Evolutionary conservation across 1,140 invertebrate genomes (phyloP).

Genomic region (Drosophila tropicalis): DNA sequence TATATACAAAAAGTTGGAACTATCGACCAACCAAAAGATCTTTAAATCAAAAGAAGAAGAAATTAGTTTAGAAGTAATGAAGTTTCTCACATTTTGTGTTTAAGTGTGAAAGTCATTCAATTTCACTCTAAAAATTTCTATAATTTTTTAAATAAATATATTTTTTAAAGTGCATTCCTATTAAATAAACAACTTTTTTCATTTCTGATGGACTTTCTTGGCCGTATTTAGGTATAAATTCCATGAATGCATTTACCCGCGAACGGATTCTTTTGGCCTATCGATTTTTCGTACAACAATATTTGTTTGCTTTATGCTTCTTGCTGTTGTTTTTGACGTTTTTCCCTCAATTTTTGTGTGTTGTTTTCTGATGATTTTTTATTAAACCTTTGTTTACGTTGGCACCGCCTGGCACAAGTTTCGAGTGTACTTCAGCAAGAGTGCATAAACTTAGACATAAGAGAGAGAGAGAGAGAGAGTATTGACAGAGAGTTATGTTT

Average conservation of each 20-base stretch:
- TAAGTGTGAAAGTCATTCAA: too few relatives aligned
- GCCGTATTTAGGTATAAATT: constrained; percentile 18
- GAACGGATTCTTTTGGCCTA: constrained; percentile 56
- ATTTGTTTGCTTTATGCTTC: constrained; percentile 59
- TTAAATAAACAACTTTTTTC: background rate
- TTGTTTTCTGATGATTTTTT: constrained; percentile 52
- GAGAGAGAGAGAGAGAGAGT: background rate
- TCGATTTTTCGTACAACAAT: constrained; percentile 69
- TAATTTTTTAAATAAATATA: too few relatives aligned
- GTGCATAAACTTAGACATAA: background rate
- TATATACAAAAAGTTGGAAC: too few relatives aligned
- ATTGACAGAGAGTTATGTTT: constrained; percentile 8
- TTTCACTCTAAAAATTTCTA: too few relatives aligned
- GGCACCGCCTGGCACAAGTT: constrained; percentile 71
- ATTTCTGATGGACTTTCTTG: background rate
- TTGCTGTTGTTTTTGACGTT: constrained; percentile 35
- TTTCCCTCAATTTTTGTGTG: constrained; percentile 21
- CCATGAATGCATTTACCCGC: constrained; percentile 57
- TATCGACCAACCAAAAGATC: too few relatives aligned
- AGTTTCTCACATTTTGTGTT: too few relatives aligned
- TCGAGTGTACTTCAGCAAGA: constrained; percentile 57
- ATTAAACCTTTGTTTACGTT: constrained; percentile 81
- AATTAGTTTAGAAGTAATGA: too few relatives aligned
- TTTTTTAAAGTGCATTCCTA: constrained; percentile 1
- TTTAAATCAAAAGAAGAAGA: too few relatives aligned